Evolutionary conservation across 2,888 invertebrate species (phyloP).

Genomic region (Caradrina clavipalpis): DNA sequence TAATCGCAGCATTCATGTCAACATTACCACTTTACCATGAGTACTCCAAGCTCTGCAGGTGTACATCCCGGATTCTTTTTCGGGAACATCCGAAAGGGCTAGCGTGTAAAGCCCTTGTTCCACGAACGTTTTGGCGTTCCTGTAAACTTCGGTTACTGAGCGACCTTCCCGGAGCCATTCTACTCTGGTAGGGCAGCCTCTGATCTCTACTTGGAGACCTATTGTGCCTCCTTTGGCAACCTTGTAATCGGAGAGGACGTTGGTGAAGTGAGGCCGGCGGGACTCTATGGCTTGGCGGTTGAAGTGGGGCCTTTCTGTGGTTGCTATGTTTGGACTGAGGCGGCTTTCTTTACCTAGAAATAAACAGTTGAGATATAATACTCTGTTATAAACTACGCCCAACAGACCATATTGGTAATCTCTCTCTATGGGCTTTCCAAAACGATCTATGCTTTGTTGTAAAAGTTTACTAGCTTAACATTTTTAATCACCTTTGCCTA

Average conservation of each 20-base stretch:
- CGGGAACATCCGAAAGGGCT: constrained; percentile 93
- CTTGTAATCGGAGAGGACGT: constrained; percentile 93
- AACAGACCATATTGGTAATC: too few species aligned
- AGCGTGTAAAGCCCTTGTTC: constrained; percentile 94
- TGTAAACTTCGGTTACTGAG: constrained; percentile 90
- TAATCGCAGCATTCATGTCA: constrained; percentile 94
- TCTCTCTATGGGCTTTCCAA: too few species aligned
- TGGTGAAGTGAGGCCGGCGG: constrained; percentile 93
- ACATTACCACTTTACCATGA: constrained; percentile 93
- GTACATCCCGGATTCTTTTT: constrained; percentile 94
- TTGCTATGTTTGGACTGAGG: constrained; percentile 77
- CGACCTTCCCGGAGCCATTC: constrained; percentile 94
- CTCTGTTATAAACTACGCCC: background rate
- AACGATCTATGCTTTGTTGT: too few species aligned
- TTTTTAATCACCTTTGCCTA: too few species aligned
- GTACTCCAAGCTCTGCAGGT: constrained; percentile 94
- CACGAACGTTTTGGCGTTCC: constrained; percentile 92
- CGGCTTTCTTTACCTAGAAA: constrained; percentile 79
- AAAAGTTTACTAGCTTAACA: too few species aligned
- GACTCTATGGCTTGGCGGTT: constrained; percentile 84
- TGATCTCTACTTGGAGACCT: constrained; percentile 95
- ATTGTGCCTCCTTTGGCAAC: constrained; percentile 95
- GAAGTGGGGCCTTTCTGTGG: constrained; percentile 78
- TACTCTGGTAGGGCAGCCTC: constrained; percentile 93
- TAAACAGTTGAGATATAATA: background rate